A percentile compares a stretch with the other conserved stretches of the same genome.
Evolutionary conservation across 2,888 invertebrate species (phyloP).

Genomic region (Dimorphilus gyrociliatus): DNA sequence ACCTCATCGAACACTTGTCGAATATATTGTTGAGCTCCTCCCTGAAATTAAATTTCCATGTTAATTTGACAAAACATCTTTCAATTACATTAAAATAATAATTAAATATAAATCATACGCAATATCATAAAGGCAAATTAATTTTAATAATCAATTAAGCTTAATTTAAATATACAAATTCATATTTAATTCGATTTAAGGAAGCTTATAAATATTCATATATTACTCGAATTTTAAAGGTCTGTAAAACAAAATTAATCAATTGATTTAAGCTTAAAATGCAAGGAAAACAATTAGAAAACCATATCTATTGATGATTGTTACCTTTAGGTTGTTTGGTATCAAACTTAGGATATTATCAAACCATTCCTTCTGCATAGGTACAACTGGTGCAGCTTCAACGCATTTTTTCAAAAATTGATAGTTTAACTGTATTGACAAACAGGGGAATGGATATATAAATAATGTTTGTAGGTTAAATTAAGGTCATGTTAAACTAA

Average conservation of each 20-base stretch:
- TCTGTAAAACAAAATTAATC: too few relatives aligned
- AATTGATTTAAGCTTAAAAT: too few relatives aligned
- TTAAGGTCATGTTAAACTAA: neutral
- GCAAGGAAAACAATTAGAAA: neutral
- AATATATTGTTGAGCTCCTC: conserved; percentile 4
- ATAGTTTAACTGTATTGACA: conserved; percentile 27
- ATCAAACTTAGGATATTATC: conserved; percentile 29
- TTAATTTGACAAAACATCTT: too few relatives aligned
- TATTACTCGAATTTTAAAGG: too few relatives aligned
- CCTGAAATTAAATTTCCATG: conserved; percentile 9
- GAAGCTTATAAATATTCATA: too few relatives aligned
- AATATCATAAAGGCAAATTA: too few relatives aligned
- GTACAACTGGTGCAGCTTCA: conserved; percentile 30
- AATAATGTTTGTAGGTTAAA: conserved; percentile 1
- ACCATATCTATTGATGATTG: conserved; percentile 6
- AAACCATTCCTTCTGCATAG: conserved; percentile 33
- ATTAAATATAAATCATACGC: too few relatives aligned
- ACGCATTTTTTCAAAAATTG: conserved; percentile 35
- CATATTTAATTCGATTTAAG: too few relatives aligned
- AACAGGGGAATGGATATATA: neutral
- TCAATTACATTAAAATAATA: too few relatives aligned
- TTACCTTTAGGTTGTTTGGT: conserved; percentile 23
- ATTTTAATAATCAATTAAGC: too few relatives aligned
- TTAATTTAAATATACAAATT: too few relatives aligned
- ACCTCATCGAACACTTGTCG: conserved; percentile 26